Base-by-base conservation (phyloP, 1,140 invertebrate species). In the Schlechtendalia chinensis region DNA sequence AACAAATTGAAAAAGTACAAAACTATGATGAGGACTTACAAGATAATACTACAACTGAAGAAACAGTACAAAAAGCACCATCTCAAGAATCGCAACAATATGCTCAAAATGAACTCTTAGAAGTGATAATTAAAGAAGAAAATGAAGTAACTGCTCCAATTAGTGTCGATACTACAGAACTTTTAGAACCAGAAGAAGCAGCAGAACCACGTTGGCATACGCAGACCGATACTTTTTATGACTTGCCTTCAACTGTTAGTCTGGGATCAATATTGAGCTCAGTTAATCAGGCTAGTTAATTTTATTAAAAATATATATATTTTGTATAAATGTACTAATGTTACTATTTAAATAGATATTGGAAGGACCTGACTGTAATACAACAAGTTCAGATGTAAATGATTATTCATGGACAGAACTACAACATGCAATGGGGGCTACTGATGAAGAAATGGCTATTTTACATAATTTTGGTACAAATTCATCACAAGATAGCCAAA, bases 391-490 rank as follows among this genome's bases (percentile, higher is more conserved):
- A 47, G 75, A 79, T 27, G 75, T 45, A 63, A 71, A 79, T 80
- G 81, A 82, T 24, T 83, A 84, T 80, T 82, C 81, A 17, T 79
- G 84, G 75, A 72, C 82, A 17, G 84, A 85, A 17, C 58, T 85
- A n/a, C 85, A 85, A 75, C 81, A 80, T 50, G 85, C 84, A 50
- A 85, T 85, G 84, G 84, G 85, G 17, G 84, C 84, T 8, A 83
- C 83, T 10, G 83, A 85, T 82, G 85, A 84, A 63, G 84, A 85
- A 80, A 85, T 85, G 85, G 83, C 83, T 16, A 84, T 85, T 67
- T 77, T 85, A n/a, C 82, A 84, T 61, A 83, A 85, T 53, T 82
- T 85, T 17, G 84, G 84, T 22, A 83, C 84, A 80, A 81, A 77
- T 39, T 24, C 75, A 24, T 58, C 75, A 19, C 39, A n/a, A 27